phyloP scores from a whole-genome alignment of 2,113 vertebrate genomes.

The Myotis davidii region DNA sequence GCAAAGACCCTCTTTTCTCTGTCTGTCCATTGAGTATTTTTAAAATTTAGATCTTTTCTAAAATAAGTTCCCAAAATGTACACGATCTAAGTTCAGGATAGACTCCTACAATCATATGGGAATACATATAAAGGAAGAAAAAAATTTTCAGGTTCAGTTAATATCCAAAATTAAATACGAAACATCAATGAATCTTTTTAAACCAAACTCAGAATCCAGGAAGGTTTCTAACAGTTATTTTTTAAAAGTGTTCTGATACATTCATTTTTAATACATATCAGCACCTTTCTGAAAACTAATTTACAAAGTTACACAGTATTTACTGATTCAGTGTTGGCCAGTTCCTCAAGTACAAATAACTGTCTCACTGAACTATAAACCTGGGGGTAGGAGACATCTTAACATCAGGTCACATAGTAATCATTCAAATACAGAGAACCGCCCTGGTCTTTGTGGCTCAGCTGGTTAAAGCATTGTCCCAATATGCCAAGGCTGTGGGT shows the following conservation, averaged over 20 bases:
- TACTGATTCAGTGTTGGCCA: constrained; percentile 47
- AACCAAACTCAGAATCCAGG: constrained; percentile 67
- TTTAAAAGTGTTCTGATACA: constrained; percentile 40
- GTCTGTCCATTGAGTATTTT: constrained; percentile 79
- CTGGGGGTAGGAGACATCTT: neutral
- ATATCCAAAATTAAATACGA: constrained; percentile 77
- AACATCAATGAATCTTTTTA: constrained; percentile 73
- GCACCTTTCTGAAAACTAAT: constrained; percentile 33
- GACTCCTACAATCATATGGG: constrained; percentile 78
- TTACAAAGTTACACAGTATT: constrained; percentile 34
- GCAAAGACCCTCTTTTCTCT: constrained; percentile 81
- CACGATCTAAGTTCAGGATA: constrained; percentile 77
- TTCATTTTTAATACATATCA: constrained; percentile 11
- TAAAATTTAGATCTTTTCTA: constrained; percentile 80
- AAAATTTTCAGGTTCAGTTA: constrained; percentile 79
- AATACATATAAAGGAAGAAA: constrained; percentile 82
- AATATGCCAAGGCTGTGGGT: neutral
- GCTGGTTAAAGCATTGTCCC: neutral
- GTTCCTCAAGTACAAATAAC: constrained; percentile 49
- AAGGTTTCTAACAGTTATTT: constrained; percentile 48
- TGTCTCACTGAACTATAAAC: constrained; percentile 23
- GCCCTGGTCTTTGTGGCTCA: neutral
- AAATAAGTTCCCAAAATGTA: constrained; percentile 80
- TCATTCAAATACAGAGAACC: constrained; percentile 19
- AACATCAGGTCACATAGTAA: neutral